phyloP scores from a whole-genome alignment of 1,140 invertebrate genomes.

The Aphis craccivora region DNA sequence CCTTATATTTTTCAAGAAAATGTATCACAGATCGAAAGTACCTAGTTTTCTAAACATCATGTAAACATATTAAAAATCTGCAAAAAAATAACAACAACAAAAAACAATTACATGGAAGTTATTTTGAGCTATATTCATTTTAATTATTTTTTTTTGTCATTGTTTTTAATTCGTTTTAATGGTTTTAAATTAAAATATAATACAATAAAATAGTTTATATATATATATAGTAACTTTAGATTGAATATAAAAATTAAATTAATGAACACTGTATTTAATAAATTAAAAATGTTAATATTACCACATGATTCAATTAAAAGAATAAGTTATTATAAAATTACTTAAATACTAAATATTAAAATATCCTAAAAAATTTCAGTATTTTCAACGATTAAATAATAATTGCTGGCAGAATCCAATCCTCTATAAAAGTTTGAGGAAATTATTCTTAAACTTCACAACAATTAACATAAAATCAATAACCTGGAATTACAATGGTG shows the following conservation, averaged over 20 bases:
- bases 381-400: background rate
- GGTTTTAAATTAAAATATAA: background rate
- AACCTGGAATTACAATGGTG: background rate
- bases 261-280: background rate
- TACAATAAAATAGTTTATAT: background rate
- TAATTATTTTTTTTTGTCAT: background rate
- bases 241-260: background rate
- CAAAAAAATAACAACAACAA: no score
- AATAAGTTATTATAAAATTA: background rate
- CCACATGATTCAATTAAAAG: background rate
- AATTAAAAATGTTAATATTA: background rate
- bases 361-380: background rate
- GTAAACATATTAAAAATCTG: no score
- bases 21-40: no score
- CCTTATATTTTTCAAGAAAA: no score
- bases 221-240: background rate
- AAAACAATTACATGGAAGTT: no score
- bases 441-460: background rate
- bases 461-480: background rate
- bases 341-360: background rate
- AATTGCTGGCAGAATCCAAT: background rate
- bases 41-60: no score
- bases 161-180: background rate
- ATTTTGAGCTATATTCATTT: background rate
- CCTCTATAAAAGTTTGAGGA: background rate